These are phyloP conservation scores for Rhabdornis inornatus DNA, from an alignment of 2,113 vertebrate genomes.

Conservation along the genomic window DNA sequence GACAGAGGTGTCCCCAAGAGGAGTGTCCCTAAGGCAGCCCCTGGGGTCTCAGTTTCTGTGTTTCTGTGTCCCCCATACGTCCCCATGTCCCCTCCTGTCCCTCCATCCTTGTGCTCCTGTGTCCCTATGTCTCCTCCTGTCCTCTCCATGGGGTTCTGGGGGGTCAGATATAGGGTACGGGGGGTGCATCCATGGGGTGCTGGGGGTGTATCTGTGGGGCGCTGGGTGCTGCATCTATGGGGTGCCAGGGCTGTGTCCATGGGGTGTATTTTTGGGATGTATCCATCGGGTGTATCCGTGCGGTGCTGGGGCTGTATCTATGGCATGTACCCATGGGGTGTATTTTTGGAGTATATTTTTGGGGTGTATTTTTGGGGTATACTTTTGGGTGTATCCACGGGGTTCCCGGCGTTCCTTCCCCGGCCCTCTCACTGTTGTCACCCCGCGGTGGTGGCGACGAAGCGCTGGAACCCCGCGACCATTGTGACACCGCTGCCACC, in stretches of 20 bases:
- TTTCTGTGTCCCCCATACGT: neutral
- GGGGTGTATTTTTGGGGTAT: too few relatives aligned
- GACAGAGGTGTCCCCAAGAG: too few relatives aligned
- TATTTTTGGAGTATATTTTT: neutral
- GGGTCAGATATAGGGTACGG: neutral
- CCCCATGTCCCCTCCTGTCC: neutral
- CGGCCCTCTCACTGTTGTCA: neutral
- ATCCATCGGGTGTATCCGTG: neutral
- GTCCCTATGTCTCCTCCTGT: neutral
- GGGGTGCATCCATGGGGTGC: neutral
- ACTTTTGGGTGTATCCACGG: neutral
- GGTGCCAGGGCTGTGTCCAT: too few relatives aligned
- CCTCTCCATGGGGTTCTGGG: neutral
- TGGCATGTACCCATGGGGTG: neutral
- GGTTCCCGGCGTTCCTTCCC: neutral
- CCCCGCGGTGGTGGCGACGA: too few relatives aligned
- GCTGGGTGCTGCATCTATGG: too few relatives aligned
- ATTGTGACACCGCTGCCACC: neutral
- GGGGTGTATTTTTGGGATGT: neutral
- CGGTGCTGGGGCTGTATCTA: neutral
- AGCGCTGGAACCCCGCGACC: neutral
- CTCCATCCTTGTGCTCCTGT: neutral
- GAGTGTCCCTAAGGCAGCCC: neutral
- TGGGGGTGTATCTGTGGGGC: too few relatives aligned
- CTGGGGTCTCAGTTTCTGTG: too few relatives aligned